These are phyloP conservation scores for Muscicapa striata DNA, from an alignment of 2,797 vertebrate species.

Conservation along the genomic window DNA sequence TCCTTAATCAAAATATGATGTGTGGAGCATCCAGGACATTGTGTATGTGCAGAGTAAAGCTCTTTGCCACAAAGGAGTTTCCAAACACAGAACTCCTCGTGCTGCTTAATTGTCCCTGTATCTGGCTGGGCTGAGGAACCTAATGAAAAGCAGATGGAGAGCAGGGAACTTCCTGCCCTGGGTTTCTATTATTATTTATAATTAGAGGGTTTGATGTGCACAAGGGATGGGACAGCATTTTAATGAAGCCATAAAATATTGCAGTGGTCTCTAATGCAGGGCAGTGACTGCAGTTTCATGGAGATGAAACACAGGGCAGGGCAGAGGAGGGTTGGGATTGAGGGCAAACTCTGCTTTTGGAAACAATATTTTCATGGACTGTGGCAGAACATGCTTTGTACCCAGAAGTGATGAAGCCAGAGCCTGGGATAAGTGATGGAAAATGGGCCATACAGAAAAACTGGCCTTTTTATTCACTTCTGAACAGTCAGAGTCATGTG, in stretches of 20 bases:
- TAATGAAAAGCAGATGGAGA: constrained; percentile 60
- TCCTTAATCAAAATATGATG: not conserved
- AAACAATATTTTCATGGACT: not conserved
- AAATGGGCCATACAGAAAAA: not conserved
- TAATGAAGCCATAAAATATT: not conserved
- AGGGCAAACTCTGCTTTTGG: not conserved
- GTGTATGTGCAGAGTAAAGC: not conserved
- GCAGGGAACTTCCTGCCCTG: constrained; percentile 25
- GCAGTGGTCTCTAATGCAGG: not conserved
- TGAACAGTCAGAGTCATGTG: not conserved
- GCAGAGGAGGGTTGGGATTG: not conserved
- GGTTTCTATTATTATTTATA: not conserved
- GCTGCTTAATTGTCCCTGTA: not conserved
- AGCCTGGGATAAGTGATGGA: not conserved
- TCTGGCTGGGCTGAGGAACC: not conserved
- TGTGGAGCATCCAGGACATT: not conserved
- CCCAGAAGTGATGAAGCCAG: not conserved
- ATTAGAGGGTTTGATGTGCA: constrained; percentile 33
- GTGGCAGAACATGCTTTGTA: not conserved
- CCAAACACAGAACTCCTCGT: not conserved
- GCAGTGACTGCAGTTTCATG: not conserved
- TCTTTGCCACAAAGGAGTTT: not conserved
- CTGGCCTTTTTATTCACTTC: not conserved
- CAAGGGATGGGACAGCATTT: not conserved
- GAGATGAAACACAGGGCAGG: not conserved